Evolutionary conservation across 1,140 invertebrate genomes (phyloP), one percentile per base, ranked within the genome.

Genomic region (Micrasema longulum): DNA sequence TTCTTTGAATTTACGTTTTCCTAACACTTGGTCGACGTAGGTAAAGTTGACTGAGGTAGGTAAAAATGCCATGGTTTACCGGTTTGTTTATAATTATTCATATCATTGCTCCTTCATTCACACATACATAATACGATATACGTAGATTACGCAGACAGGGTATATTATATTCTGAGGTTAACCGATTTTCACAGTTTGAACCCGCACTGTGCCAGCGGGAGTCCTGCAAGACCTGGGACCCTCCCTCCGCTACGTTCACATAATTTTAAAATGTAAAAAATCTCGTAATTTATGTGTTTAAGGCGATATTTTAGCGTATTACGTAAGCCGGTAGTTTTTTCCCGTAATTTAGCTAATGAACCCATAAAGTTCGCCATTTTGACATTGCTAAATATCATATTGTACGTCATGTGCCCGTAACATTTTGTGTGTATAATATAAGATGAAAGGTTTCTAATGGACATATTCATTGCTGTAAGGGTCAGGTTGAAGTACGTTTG

Each of bases 391-490:
- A 48, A 48, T 48, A 48, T 20, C 18, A 20, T 48, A 48, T 18
- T 20, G 20, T 10, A 2, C 16, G 47, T 16, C 26, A 31, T 31
- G 26, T 31, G 26, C 7, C 3, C 2, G 26, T 48, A 48, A 18
- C 16, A 22, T 22, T 20, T 20, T n/a, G 35, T 5, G n/a, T n/a
- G 1, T 5, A 22, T 22, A 22, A 4, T 1, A 20, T 12, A 41
- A 10, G 16, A 60, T 60, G 16, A 60, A 11, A 60, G n/a, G 55
- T 60, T 22, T 60, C 55, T 60, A 41, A 22, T 41, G 16, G 36
- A 60, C 55, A 22, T 60, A 60, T 60, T 60, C 38, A 60, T 60
- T 60, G 36, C 55, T 18, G 2, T 1, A 10, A 22, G 16, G 35
- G 55, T 60, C 55, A 38, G 20, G 55, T 60, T 38, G 10, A 60